Percentiles rank a stretch among this genome's conserved stretches.
phyloP scores from a whole-genome alignment of 2,113 vertebrate species.

The Nothoprocta perdicaria region DNA sequence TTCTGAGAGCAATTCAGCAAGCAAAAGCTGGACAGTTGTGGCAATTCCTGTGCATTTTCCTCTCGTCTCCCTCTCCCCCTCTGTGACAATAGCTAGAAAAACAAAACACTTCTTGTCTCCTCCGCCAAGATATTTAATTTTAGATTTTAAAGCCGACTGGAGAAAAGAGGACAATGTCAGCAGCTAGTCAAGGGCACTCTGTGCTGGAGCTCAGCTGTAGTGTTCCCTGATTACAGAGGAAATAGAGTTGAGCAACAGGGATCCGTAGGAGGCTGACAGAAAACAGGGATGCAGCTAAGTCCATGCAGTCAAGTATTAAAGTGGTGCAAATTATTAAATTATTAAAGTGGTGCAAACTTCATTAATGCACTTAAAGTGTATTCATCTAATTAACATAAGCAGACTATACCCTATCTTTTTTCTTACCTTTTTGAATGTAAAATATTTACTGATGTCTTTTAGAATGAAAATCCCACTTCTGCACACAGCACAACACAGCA shows the following conservation, averaged over 20 bases:
- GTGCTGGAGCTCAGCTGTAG: background rate
- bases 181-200: background rate
- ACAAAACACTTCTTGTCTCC: background rate
- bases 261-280: background rate
- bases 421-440: background rate
- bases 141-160: background rate
- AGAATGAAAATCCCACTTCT: background rate
- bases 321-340: background rate
- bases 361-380: background rate
- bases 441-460: background rate
- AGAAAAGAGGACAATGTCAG: background rate
- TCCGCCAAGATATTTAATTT: background rate
- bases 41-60: background rate
- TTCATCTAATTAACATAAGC: background rate
- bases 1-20: background rate
- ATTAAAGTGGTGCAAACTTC: background rate
- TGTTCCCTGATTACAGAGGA: background rate
- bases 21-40: background rate
- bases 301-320: background rate
- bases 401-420: background rate
- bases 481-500: background rate
- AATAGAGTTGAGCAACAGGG: background rate
- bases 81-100: background rate
- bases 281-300: background rate
- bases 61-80: background rate